Conservation (phyloP, 2,797 vertebrate genomes). For the Cirrhinus mrigala region DNA sequence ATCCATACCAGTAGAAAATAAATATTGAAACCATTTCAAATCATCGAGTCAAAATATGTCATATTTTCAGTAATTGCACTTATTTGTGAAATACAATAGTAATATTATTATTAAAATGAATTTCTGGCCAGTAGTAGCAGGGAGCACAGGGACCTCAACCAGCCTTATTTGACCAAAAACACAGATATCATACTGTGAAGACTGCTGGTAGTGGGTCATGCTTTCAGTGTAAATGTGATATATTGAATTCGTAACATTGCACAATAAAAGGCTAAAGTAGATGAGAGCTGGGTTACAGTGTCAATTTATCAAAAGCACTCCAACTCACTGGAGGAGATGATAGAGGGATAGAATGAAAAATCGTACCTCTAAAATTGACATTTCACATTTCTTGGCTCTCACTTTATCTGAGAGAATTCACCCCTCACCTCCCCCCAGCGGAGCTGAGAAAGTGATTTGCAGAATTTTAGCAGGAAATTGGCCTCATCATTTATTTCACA, state of each 20-base stretch:
- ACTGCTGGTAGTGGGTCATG: neutral
- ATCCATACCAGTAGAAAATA: neutral
- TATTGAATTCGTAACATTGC: slow-evolving; percentile 9
- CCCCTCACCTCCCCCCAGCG: slow-evolving; percentile 51
- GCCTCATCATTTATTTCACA: slow-evolving; percentile 60
- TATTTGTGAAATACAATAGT: too few species aligned
- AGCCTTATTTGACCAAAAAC: neutral
- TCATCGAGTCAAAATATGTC: neutral
- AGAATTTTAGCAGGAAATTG: slow-evolving; percentile 66
- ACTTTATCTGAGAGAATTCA: slow-evolving; percentile 61
- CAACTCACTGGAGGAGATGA: slow-evolving; percentile 11
- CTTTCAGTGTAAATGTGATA: slow-evolving; percentile 19
- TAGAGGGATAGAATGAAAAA: slow-evolving; percentile 25
- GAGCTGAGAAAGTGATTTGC: slow-evolving; percentile 61
- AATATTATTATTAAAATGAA: too few species aligned
- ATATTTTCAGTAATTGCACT: neutral
- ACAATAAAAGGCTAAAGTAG: slow-evolving; percentile 27
- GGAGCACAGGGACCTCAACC: neutral
- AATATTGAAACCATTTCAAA: neutral
- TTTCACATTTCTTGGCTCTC: slow-evolving; percentile 56
- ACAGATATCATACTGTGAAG: neutral
- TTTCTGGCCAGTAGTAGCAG: neutral
- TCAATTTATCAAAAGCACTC: slow-evolving; percentile 31
- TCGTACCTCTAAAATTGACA: slow-evolving; percentile 63
- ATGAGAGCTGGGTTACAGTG: slow-evolving; percentile 10